A percentile compares a stretch with the other conserved stretches of the same genome.
These are phyloP conservation scores for Scomberomorus guttatus DNA, from an alignment of 2,797 vertebrate species.

Conservation along the genomic window DNA sequence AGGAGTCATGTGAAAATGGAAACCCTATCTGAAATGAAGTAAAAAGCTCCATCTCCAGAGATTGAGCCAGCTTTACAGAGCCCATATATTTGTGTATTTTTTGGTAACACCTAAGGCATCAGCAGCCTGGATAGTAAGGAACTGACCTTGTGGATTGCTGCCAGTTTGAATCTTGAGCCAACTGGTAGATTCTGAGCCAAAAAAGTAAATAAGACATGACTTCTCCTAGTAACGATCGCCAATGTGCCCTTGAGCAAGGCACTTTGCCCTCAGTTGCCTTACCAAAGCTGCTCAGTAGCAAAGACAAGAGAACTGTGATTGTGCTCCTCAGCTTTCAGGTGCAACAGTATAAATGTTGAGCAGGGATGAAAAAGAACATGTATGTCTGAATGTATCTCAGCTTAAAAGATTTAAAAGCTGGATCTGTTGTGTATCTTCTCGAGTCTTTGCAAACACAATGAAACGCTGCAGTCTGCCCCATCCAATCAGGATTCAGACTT, in stretches of 20 bases:
- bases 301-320: conserved; percentile 2
- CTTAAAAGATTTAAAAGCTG: not conserved
- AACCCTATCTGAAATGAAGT: not conserved
- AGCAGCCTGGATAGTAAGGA: conserved; percentile 3
- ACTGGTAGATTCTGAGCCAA: conserved; percentile 1
- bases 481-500: conserved; percentile 26
- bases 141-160: conserved; percentile 43
- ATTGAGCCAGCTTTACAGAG: conserved; percentile 19
- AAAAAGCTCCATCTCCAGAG: conserved; percentile 18
- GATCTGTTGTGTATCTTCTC: not conserved
- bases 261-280: not conserved
- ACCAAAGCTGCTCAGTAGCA: conserved; percentile 13
- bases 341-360: conserved; percentile 27
- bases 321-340: conserved; percentile 23
- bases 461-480: not conserved
- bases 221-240: conserved; percentile 4
- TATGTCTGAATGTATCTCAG: no score
- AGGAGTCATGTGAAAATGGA: not conserved
- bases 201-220: conserved; percentile 33
- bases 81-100: conserved; percentile 32
- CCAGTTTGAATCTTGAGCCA: conserved; percentile 42
- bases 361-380: not conserved
- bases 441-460: conserved; percentile 8
- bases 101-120: conserved; percentile 32
- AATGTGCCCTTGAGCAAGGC: conserved; percentile 39